Evolutionary conservation across 2,113 vertebrate species (phyloP).

Genomic region (Gobiocypris rarus): DNA sequence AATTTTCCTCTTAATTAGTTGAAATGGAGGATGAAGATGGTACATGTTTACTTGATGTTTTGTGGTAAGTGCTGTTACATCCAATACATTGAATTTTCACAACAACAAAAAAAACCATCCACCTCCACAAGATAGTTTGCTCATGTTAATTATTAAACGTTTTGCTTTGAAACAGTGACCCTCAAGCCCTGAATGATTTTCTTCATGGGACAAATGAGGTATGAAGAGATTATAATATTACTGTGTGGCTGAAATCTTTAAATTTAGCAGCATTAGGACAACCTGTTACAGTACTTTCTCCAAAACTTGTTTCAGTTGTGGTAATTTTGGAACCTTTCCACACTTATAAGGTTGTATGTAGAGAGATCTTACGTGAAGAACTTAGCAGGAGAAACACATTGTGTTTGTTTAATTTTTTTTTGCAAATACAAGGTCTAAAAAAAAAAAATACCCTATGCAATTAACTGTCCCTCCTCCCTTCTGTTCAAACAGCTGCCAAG

Average conservation of each 20-base stretch:
- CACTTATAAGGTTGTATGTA: not conserved
- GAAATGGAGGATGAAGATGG: slow-evolving; percentile 86
- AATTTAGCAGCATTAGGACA: too few relatives aligned
- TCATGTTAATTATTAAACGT: not conserved
- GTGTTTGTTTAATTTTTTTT: not conserved
- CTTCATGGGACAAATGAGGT: slow-evolving; percentile 84
- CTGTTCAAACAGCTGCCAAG: slow-evolving; percentile 76
- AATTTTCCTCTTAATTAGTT: slow-evolving; percentile 62
- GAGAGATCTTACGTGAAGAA: not conserved
- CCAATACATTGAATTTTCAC: not conserved
- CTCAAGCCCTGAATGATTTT: slow-evolving; percentile 84
- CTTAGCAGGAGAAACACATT: not conserved
- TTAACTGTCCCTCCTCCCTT: slow-evolving; percentile 49
- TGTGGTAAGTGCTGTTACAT: slow-evolving; percentile 73
- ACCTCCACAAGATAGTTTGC: not conserved
- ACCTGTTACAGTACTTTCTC: not conserved
- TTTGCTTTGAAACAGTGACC: slow-evolving; percentile 70
- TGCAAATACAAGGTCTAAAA: slow-evolving; percentile 13
- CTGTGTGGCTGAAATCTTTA: too few relatives aligned
- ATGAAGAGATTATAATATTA: not conserved
- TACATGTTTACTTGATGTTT: slow-evolving; percentile 84
- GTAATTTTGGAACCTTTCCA: not conserved
- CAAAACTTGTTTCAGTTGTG: not conserved
- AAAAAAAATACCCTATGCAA: slow-evolving; percentile 43
- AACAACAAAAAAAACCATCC: not conserved